Evolutionary conservation across 2,888 invertebrate genomes (phyloP).

Genomic region (Drosophila helvetica): DNA sequence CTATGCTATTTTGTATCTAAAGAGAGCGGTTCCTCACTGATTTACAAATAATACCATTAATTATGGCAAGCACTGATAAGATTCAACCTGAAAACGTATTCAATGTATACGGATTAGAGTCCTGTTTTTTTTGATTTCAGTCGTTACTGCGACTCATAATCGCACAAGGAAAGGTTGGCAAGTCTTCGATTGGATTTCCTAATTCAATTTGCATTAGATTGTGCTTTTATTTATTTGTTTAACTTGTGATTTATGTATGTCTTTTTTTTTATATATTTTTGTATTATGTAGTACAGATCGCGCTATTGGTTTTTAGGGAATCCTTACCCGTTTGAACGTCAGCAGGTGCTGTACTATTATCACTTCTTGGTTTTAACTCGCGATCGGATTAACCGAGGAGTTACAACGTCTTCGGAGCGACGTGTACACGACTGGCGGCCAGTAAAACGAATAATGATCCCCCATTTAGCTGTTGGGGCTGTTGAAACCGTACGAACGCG

Average conservation of each 20-base stretch:
- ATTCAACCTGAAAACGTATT: background rate
- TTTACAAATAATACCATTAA: background rate
- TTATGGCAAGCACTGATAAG: background rate
- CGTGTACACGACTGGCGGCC: constrained; percentile 73
- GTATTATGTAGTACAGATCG: background rate
- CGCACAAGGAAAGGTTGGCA: background rate
- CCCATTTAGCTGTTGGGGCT: constrained; percentile 52
- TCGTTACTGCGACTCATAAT: too few species aligned
- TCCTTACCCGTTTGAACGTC: constrained; percentile 35
- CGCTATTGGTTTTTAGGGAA: background rate
- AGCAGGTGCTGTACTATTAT: constrained; percentile 7
- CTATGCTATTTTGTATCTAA: background rate
- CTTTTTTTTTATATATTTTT: background rate
- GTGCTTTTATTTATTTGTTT: background rate
- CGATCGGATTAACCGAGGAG: constrained; percentile 53
- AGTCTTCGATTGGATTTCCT: background rate
- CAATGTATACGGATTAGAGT: too few species aligned
- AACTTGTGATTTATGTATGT: background rate
- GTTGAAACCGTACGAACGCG: constrained; percentile 22
- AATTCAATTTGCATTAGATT: background rate
- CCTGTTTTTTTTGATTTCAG: too few species aligned
- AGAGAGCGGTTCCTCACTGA: background rate
- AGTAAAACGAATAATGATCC: constrained; percentile 68
- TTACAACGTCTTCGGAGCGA: constrained; percentile 72
- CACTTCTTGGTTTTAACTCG: constrained; percentile 20